A percentile compares a stretch with the other conserved stretches of the same genome.
Conservation (phyloP, 1,140 invertebrate genomes). For the Callitettix versicolor region DNA sequence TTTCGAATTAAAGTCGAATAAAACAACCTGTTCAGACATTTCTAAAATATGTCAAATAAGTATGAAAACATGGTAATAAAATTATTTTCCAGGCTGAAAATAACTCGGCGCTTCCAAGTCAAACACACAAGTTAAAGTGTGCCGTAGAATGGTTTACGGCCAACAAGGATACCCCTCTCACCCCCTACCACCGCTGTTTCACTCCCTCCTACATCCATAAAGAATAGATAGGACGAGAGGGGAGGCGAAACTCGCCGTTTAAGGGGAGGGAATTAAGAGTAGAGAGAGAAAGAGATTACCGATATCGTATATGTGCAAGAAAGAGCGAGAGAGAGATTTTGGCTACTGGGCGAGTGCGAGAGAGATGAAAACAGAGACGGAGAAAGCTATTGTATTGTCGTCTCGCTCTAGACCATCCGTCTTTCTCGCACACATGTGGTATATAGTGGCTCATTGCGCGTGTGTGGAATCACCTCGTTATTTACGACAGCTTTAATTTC, state of each 20-base stretch:
- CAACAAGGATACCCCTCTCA: conserved; percentile 6
- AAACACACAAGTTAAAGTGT: conserved; percentile 7
- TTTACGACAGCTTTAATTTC: conserved; percentile 1
- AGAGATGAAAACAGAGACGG: not conserved
- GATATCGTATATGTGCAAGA: too few relatives aligned
- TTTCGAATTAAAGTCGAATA: too few relatives aligned
- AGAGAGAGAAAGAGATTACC: conserved; percentile 6
- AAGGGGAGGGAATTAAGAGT: conserved; percentile 2
- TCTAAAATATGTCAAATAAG: too few relatives aligned
- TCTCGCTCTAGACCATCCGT: conserved; percentile 4
- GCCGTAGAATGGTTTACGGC: conserved; percentile 9
- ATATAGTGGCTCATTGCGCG: conserved; percentile 6
- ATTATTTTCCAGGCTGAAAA: too few relatives aligned
- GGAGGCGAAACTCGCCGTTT: not conserved
- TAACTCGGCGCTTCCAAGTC: too few relatives aligned
- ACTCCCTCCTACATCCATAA: conserved; percentile 4
- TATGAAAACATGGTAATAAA: too few relatives aligned
- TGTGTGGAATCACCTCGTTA: not conserved
- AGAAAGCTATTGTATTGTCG: conserved; percentile 1
- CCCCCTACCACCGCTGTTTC: conserved; percentile 2
- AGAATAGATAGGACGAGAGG: conserved; percentile 11
- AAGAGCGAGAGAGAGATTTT: conserved; percentile 5
- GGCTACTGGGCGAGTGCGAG: conserved; percentile 3
- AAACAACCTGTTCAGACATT: too few relatives aligned
- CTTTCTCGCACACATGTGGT: conserved; percentile 11